Evolutionary conservation across 2,888 invertebrate species (phyloP).

Genomic region (Drosophila nr. perissopoda): DNA sequence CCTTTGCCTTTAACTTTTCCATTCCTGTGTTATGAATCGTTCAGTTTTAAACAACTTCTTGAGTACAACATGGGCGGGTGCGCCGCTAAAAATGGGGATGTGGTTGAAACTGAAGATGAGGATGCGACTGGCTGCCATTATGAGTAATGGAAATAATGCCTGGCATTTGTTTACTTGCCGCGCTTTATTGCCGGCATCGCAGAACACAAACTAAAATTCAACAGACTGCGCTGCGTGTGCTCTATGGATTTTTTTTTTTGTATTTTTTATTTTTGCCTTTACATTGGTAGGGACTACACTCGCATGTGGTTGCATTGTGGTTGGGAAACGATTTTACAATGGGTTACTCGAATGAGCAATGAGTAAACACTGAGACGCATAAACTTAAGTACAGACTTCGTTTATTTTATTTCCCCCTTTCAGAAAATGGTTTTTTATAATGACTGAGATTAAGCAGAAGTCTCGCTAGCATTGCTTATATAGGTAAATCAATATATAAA

Average conservation of each 20-base stretch:
- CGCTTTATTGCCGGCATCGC: slow-evolving; percentile 58
- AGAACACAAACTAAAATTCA: neutral
- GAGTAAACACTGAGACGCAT: slow-evolving; percentile 1
- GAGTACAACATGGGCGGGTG: slow-evolving; percentile 64
- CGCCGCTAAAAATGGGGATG: slow-evolving; percentile 17
- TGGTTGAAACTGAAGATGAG: neutral
- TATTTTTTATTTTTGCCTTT: neutral
- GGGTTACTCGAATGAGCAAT: slow-evolving; percentile 4
- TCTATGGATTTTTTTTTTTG: slow-evolving; percentile 38
- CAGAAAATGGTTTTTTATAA: neutral
- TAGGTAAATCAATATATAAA: neutral
- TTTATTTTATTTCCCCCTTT: neutral
- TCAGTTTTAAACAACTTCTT: slow-evolving; percentile 60
- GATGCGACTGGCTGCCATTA: slow-evolving; percentile 62
- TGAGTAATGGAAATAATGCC: slow-evolving; percentile 77
- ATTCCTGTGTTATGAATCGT: slow-evolving; percentile 74
- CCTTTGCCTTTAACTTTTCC: slow-evolving; percentile 30
- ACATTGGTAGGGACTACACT: neutral
- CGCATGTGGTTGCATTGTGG: slow-evolving; percentile 21
- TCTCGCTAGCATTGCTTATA: neutral
- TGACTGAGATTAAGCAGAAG: neutral
- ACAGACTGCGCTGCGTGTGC: slow-evolving; percentile 37
- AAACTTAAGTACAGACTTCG: neutral
- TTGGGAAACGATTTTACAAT: slow-evolving; percentile 16
- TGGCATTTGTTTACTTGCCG: slow-evolving; percentile 75